Percentiles rank a stretch among this genome's conserved stretches.
Evolutionary conservation across 2,888 invertebrate genomes (phyloP).

Genomic region (Lypha dubia): DNA sequence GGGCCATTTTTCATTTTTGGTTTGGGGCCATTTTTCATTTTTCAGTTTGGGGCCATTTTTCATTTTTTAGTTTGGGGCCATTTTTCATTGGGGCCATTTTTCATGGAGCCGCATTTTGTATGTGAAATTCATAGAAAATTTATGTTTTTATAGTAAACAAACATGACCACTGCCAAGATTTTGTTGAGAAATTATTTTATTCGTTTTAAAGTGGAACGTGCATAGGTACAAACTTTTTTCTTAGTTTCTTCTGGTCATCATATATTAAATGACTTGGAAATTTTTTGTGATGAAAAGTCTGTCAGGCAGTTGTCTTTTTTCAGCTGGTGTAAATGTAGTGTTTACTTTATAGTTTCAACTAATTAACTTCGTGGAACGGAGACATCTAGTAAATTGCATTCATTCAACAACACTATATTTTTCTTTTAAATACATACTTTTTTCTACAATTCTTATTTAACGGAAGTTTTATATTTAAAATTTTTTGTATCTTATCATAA

Average conservation of each 20-base stretch:
- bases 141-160: too few species aligned
- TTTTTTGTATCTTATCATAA: slow-evolving; percentile 2
- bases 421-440: slow-evolving; percentile 18
- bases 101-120: too few species aligned
- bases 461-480: slow-evolving; percentile 63
- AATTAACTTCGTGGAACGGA: slow-evolving; percentile 26
- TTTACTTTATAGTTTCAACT: slow-evolving; percentile 16
- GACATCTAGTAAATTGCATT: not conserved
- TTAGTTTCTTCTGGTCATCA: slow-evolving; percentile 43
- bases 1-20: too few species aligned
- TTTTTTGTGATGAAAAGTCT: not conserved
- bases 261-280: not conserved
- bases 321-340: not conserved
- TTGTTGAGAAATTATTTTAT: not conserved
- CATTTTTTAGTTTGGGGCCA: too few species aligned
- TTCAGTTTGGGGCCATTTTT: too few species aligned
- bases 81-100: too few species aligned
- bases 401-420: slow-evolving; percentile 21
- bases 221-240: too few species aligned
- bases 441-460: slow-evolving; percentile 48
- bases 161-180: too few species aligned
- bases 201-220: not conserved
- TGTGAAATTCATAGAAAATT: too few species aligned
- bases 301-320: not conserved
- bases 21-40: too few species aligned